These are phyloP conservation scores for Atherinosoma microstoma DNA, from an alignment of 2,797 vertebrate species.

Conservation along the genomic window DNA sequence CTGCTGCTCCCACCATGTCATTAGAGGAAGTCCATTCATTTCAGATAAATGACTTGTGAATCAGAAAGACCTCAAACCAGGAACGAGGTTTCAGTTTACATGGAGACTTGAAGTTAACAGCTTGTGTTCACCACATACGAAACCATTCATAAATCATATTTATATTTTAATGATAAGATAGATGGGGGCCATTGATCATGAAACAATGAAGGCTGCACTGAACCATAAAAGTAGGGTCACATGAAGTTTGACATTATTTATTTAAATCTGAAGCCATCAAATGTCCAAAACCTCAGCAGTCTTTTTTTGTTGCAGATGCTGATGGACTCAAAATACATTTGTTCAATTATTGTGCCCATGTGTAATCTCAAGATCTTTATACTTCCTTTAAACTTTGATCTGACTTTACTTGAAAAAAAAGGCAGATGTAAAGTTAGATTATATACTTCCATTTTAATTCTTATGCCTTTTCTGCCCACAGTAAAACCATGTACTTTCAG, in stretches of 20 bases:
- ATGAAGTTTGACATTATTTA: conserved; percentile 31
- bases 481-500: neutral
- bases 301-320: conserved; percentile 2
- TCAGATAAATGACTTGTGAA: conserved; percentile 68
- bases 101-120: conserved; percentile 59
- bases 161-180: conserved; percentile 56
- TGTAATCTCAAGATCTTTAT: neutral
- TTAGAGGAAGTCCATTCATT: conserved; percentile 72
- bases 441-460: neutral
- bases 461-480: neutral
- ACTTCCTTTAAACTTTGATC: neutral
- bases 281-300: conserved; percentile 30
- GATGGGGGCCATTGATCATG: conserved; percentile 41
- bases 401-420: too few relatives aligned
- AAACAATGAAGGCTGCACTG: neutral
- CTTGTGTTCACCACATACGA: conserved; percentile 57
- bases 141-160: conserved; percentile 73
- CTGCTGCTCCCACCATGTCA: conserved; percentile 69
- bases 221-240: conserved; percentile 28
- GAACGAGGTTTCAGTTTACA: conserved; percentile 73
- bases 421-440: too few relatives aligned
- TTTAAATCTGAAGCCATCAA: conserved; percentile 27
- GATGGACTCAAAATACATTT: neutral
- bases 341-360: neutral
- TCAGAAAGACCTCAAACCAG: conserved; percentile 58